A percentile compares a stretch with the other conserved stretches of the same genome.
Conservation (phyloP, 2,888 invertebrate species). For the Schizotus pectinicornis region DNA sequence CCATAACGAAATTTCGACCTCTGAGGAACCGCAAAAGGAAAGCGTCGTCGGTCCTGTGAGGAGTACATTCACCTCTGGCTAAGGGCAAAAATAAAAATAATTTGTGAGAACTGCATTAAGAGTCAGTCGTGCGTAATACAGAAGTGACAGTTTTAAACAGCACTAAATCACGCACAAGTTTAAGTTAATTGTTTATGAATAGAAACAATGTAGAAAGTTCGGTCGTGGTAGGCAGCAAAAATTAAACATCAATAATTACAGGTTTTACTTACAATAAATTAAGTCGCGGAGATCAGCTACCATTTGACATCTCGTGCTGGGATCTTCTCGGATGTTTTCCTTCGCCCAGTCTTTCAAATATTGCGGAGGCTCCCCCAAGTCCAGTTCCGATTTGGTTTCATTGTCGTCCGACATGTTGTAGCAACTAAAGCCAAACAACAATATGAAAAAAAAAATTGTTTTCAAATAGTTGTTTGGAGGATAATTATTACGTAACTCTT, state of each 20-base stretch:
- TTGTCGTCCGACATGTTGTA: slow-evolving; percentile 55
- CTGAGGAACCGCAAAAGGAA: slow-evolving; percentile 76
- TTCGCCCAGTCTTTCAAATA: slow-evolving; percentile 72
- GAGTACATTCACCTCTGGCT: slow-evolving; percentile 77
- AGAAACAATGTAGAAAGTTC: background rate
- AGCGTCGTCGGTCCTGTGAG: slow-evolving; percentile 76
- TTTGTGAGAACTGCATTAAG: too few species aligned
- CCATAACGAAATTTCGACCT: slow-evolving; percentile 73
- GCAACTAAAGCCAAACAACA: background rate
- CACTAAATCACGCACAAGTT: too few species aligned
- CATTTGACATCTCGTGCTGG: slow-evolving; percentile 70
- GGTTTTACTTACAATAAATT: slow-evolving; percentile 75
- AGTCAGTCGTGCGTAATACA: too few species aligned
- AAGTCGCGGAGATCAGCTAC: slow-evolving; percentile 75
- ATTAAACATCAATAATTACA: too few species aligned
- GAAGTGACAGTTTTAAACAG: background rate
- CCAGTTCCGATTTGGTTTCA: slow-evolving; percentile 65
- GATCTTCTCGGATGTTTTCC: slow-evolving; percentile 72
- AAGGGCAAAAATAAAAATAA: slow-evolving; percentile 45
- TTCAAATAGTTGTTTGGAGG: too few species aligned
- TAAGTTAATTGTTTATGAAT: background rate
- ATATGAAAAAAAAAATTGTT: too few species aligned
- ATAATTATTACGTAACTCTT: too few species aligned
- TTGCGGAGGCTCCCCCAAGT: slow-evolving; percentile 69
- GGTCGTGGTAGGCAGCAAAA: background rate